Evolutionary conservation across 2,113 vertebrate genomes (phyloP).

Genomic region (Coptodon bakossiorum): DNA sequence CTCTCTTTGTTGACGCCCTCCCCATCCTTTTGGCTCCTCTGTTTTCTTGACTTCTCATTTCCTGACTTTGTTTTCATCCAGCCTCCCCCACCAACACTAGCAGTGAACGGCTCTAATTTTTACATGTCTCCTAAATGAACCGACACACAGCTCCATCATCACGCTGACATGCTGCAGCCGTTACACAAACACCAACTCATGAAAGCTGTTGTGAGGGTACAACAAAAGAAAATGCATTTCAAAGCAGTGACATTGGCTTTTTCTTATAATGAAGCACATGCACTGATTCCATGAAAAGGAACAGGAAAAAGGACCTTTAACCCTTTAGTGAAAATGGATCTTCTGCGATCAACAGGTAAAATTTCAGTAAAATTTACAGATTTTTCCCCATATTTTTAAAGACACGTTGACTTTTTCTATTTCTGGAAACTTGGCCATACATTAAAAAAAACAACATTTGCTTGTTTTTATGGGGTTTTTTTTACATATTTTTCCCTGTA

Average conservation of each 20-base stretch:
- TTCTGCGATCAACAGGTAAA: not conserved
- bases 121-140: not conserved
- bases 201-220: not conserved
- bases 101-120: not conserved
- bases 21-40: not conserved
- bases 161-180: not conserved
- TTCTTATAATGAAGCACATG: not conserved
- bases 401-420: not conserved
- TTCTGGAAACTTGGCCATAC: not conserved
- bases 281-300: not conserved
- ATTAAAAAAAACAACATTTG: accelerated
- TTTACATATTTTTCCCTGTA: not conserved
- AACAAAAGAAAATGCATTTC: not conserved
- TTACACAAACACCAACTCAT: not conserved
- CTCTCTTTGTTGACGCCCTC: not conserved
- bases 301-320: not conserved
- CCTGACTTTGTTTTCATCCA: not conserved
- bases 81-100: not conserved
- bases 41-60: not conserved
- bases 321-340: not conserved
- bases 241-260: not conserved
- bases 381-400: accelerated
- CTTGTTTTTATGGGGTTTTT: not conserved
- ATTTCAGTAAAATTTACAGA: not conserved
- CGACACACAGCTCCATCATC: not conserved